Evolutionary conservation across 2,888 invertebrate genomes (phyloP), one percentile per base, ranked within the genome.

Genomic region (Amphiduros pacificus): DNA sequence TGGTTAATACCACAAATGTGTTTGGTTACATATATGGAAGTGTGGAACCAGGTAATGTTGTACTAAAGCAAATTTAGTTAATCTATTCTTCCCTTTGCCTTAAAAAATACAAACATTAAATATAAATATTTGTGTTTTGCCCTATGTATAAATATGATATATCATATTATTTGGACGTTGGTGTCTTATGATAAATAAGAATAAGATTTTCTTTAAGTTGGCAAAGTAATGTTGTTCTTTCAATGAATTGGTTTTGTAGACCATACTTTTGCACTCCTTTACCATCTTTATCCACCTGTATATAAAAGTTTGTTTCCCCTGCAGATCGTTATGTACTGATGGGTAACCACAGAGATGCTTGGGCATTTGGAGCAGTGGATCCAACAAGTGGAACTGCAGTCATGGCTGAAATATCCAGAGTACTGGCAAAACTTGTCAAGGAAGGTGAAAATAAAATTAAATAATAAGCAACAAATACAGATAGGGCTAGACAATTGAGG

Each of bases 311-410:
- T 51, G 9, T 26, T 51, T 51, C 6, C 24, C 9, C 31, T 65
- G 17, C 71, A 77, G 86, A 85, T 70, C 71, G 83, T 29, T 86
- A 85, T 71, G 83, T 86, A 4, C 68, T 86, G 59, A 63, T 85
- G 2, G 85, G 85, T 17, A 86, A 85, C 70, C 85, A 86, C 68
- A 74, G 84, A 40, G 86, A 86, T 70, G 84, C 85, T 26, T 86
- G 85, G 86, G 76, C 77, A 9, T 82, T 80, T 36, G 84, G 85
- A 0, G 82, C 82, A 5, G 72, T 83, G 17, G 85, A 85, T 67
- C 85, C 85, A 2, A 80, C 82, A 40, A 83, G 82, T 55, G 85
- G 84, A 26, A 85, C 85, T 9, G 84, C 85, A 0, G 77, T 78
- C n/a, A 75, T 85, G 75, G 71, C 84, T 64, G 86, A 86, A 72